Conservation (phyloP, 1,140 invertebrate species). For the Drosophila hydei region DNA sequence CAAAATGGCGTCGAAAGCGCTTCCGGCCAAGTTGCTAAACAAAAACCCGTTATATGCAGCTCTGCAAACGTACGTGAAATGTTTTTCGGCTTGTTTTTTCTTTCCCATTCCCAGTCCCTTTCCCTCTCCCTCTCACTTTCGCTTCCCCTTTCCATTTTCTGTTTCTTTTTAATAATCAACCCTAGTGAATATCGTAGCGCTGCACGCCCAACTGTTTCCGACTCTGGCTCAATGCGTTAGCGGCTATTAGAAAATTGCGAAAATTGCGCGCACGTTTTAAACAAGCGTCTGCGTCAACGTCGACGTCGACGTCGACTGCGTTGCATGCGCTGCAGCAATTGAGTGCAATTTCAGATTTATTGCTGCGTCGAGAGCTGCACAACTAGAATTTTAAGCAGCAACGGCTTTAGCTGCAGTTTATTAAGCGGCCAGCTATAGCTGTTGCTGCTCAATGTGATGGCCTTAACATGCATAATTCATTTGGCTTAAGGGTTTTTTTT, state of each 20-base stretch:
- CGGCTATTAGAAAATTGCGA: conserved; percentile 80
- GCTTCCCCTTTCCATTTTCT: not conserved
- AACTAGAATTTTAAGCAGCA: conserved; percentile 74
- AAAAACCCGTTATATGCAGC: conserved; percentile 56
- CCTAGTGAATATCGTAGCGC: not conserved
- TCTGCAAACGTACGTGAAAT: conserved; percentile 56
- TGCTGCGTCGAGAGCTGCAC: conserved; percentile 53
- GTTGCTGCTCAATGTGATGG: conserved; percentile 19
- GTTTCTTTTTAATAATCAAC: conserved; percentile 51
- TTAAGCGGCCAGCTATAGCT: conserved; percentile 47
- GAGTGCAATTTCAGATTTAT: conserved; percentile 80
- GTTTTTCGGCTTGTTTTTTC: conserved; percentile 56
- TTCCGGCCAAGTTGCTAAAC: conserved; percentile 62
- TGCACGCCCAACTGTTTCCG: not conserved
- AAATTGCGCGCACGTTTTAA: conserved; percentile 77
- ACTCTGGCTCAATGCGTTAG: conserved; percentile 48
- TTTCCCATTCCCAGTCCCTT: not conserved
- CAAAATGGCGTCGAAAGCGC: conserved; percentile 81
- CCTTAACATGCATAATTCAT: conserved; percentile 72
- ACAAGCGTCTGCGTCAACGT: conserved; percentile 12
- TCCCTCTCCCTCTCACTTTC: too few species aligned
- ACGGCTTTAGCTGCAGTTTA: conserved; percentile 72
- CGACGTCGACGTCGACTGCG: conserved; percentile 21
- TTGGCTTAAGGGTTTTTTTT: conserved; percentile 35
- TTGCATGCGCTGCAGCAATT: conserved; percentile 68